Percentiles rank a stretch among this genome's conserved stretches.
These are phyloP conservation scores for Xestia ashworthii DNA, from an alignment of 2,888 invertebrate genomes.

Conservation along the genomic window DNA sequence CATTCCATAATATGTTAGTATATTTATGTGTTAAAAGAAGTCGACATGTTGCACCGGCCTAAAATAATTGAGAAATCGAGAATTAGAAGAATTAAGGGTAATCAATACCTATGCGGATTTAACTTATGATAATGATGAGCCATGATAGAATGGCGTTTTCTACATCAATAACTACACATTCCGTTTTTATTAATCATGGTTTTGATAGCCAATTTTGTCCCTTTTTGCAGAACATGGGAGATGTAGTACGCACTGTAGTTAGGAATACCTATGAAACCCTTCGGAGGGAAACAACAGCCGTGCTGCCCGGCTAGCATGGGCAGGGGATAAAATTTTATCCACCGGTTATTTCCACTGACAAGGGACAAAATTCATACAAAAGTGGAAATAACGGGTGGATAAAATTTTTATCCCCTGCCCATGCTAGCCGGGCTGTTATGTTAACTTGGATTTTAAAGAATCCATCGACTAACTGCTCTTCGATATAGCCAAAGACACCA, in stretches of 20 bases:
- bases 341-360: too few species aligned
- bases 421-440: background rate
- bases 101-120: too few species aligned
- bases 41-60: too few species aligned
- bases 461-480: background rate
- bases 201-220: background rate
- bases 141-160: background rate
- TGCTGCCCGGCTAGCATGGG: too few species aligned
- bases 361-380: too few species aligned
- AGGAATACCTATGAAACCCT: background rate
- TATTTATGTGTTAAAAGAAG: too few species aligned
- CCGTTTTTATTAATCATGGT: background rate
- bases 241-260: background rate
- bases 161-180: background rate
- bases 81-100: too few species aligned
- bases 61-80: too few species aligned
- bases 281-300: background rate
- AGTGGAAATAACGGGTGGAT: too few species aligned
- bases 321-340: too few species aligned
- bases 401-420: too few species aligned
- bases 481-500: slow-evolving; percentile 1
- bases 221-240: background rate
- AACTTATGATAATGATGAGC: background rate
- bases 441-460: background rate
- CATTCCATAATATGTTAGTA: too few species aligned